A percentile compares a stretch with the other conserved stretches of the same genome.
Evolutionary conservation across 92 coral and sea anemone genomes (phyloP).

Genomic region (Bergia puertoricense): DNA sequence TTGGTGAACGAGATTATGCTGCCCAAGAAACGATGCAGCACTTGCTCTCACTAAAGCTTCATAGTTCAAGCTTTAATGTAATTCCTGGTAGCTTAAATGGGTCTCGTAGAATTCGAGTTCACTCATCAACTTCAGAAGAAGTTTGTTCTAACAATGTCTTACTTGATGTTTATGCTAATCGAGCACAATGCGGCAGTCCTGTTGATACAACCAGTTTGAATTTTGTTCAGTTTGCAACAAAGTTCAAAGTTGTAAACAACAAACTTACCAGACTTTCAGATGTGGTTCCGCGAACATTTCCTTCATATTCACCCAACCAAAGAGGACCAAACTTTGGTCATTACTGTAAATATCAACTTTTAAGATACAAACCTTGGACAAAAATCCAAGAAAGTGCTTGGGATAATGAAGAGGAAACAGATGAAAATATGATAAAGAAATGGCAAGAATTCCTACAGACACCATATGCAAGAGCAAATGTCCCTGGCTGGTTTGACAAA

Average conservation of each 20-base stretch:
- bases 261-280: constrained; percentile 6
- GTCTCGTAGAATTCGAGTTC: constrained; percentile 54
- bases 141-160: constrained; percentile 63
- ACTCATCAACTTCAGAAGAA: constrained; percentile 48
- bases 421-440: background rate
- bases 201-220: constrained; percentile 38
- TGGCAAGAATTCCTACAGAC: constrained; percentile 19
- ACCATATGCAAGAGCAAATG: constrained; percentile 15
- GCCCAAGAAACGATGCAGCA: constrained; percentile 70
- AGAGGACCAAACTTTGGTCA: constrained; percentile 13
- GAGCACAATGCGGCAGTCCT: constrained; percentile 56
- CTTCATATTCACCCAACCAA: background rate
- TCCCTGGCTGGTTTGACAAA: background rate
- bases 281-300: background rate
- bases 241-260: no score
- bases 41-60: constrained; percentile 14
- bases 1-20: constrained; percentile 56
- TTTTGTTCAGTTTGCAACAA: no score
- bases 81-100: constrained; percentile 68
- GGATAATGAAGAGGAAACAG: constrained; percentile 12
- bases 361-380: background rate
- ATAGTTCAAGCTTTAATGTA: constrained; percentile 61
- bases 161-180: constrained; percentile 73
- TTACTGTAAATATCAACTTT: background rate
- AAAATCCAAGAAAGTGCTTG: constrained; percentile 3